Percentiles rank a stretch among this genome's conserved stretches.
Evolutionary conservation across 2,888 invertebrate genomes (phyloP).

Genomic region (Stenurella melanura): DNA sequence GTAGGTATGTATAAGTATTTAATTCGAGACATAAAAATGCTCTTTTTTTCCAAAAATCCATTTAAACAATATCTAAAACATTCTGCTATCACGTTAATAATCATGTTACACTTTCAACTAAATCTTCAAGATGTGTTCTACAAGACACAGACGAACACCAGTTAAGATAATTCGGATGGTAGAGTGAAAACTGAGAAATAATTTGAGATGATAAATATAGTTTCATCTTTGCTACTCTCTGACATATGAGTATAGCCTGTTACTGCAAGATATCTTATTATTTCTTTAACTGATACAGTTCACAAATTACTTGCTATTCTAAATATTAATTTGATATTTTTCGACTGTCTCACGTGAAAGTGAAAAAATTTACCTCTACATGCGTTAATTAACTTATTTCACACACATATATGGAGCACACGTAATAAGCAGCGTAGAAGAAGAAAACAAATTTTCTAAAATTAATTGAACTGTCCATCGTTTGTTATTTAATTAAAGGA

Average conservation of each 20-base stretch:
- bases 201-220: not conserved
- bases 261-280: not conserved
- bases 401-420: not conserved
- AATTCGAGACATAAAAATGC: too few relatives aligned
- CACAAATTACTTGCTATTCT: not conserved
- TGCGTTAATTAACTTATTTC: slow-evolving; percentile 1
- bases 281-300: not conserved
- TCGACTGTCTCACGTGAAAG: slow-evolving; percentile 8
- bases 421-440: not conserved
- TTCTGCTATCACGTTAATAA: not conserved
- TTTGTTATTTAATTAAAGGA: slow-evolving; percentile 6
- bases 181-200: not conserved
- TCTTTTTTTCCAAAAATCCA: too few relatives aligned
- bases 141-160: not conserved
- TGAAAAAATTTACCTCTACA: not conserved
- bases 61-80: too few relatives aligned
- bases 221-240: not conserved
- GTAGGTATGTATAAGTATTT: too few relatives aligned
- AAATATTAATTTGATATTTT: not conserved
- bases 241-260: not conserved
- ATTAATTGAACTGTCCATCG: slow-evolving; percentile 22
- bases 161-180: not conserved
- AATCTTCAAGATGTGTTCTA: not conserved
- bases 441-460: slow-evolving; percentile 8
- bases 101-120: not conserved